These are phyloP conservation scores for Toxotes jaculatrix DNA, from an alignment of 2,113 vertebrate species.

Conservation along the genomic window DNA sequence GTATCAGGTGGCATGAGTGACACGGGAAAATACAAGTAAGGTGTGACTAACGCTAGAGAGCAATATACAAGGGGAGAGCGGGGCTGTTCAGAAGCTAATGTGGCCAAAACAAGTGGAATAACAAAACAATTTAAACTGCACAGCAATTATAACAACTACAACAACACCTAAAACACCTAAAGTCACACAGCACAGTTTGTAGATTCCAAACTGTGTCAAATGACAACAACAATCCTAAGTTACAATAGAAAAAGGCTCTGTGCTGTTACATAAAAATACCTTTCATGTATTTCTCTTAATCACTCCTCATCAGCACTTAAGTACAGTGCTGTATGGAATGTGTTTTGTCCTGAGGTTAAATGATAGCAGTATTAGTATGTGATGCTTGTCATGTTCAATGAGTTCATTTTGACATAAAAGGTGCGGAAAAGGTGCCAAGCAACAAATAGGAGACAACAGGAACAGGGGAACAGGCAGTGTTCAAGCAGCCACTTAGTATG, in stretches of 20 bases:
- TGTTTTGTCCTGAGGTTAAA: slow-evolving; percentile 53
- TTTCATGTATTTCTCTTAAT: slow-evolving; percentile 12
- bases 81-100: neutral
- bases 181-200: neutral
- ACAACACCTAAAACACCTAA: neutral
- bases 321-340: slow-evolving; percentile 26
- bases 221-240: neutral
- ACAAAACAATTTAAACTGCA: neutral
- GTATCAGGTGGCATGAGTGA: slow-evolving; percentile 36
- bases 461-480: slow-evolving; percentile 42
- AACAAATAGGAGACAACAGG: slow-evolving; percentile 58
- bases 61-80: neutral
- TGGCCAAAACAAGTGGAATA: neutral
- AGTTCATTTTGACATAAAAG: slow-evolving; percentile 57
- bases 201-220: neutral
- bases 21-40: neutral
- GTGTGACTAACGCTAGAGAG: neutral
- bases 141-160: neutral
- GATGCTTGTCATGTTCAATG: slow-evolving; percentile 49
- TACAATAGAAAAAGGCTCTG: neutral
- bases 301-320: slow-evolving; percentile 14
- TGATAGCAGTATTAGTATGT: slow-evolving; percentile 24
- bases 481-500: slow-evolving; percentile 61
- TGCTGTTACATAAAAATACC: neutral
- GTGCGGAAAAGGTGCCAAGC: slow-evolving; percentile 56